These are phyloP conservation scores for Ispidina picta DNA, from an alignment of 2,797 vertebrate genomes.

Conservation along the genomic window DNA sequence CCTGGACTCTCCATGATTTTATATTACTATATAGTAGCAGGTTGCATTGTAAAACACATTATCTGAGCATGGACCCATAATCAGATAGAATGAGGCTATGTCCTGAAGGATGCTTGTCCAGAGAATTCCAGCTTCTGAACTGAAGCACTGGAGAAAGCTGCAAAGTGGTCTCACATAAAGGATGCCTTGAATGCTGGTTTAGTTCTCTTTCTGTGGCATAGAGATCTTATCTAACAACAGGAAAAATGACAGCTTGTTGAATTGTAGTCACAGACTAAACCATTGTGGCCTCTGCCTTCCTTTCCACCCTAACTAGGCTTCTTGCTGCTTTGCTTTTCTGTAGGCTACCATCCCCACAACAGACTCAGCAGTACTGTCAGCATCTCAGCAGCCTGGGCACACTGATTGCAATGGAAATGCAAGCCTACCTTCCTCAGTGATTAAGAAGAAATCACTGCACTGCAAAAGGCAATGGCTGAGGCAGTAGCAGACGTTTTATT, in stretches of 20 bases:
- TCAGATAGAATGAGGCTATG: neutral
- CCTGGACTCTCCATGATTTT: neutral
- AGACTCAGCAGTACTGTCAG: neutral
- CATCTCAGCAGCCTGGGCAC: neutral
- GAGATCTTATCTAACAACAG: neutral
- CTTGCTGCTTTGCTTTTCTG: neutral
- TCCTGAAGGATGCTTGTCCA: neutral
- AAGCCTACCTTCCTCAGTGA: neutral
- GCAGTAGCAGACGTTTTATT: neutral
- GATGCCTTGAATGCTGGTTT: neutral
- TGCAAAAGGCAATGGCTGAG: neutral
- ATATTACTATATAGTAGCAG: neutral
- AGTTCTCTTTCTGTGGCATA: neutral
- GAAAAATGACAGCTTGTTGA: neutral
- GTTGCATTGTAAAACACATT: neutral
- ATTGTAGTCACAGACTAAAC: neutral
- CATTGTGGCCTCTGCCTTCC: neutral
- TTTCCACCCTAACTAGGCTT: neutral
- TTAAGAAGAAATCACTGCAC: neutral
- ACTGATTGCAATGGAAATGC: neutral
- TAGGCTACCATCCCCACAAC: neutral
- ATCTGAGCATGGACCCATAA: neutral
- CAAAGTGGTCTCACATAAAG: neutral
- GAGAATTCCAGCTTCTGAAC: neutral
- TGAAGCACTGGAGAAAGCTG: neutral